Evolutionary conservation across 2,113 vertebrate species (phyloP).

Genomic region (Narcine bancroftii): DNA sequence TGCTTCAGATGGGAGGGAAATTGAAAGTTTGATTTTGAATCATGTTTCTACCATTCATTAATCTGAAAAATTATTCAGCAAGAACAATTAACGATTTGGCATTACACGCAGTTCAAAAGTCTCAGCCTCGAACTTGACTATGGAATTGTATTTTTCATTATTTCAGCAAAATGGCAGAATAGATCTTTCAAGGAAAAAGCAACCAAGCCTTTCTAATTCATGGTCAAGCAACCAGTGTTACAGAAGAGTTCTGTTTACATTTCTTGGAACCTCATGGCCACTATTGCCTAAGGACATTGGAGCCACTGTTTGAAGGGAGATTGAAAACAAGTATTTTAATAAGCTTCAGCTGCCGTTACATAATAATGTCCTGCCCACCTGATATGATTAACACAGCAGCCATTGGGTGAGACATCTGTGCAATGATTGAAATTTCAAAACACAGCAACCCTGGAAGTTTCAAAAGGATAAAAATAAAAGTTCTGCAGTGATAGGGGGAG

Average conservation of each 20-base stretch:
- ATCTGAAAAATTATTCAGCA: neutral
- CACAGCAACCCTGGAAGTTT: neutral
- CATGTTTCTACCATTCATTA: neutral
- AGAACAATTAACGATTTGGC: neutral
- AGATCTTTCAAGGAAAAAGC: neutral
- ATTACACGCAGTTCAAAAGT: neutral
- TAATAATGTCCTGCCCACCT: neutral
- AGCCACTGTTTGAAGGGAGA: neutral
- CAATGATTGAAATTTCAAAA: neutral
- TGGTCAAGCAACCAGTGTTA: neutral
- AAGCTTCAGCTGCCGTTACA: neutral
- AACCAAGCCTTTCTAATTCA: neutral
- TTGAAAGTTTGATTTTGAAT: neutral
- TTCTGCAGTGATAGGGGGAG: neutral
- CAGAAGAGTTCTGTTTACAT: neutral
- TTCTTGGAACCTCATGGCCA: neutral
- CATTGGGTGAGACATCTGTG: neutral
- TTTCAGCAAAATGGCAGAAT: neutral
- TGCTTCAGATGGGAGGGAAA: neutral
- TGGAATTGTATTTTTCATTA: neutral
- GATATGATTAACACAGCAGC: neutral
- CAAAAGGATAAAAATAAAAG: neutral
- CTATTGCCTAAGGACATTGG: neutral
- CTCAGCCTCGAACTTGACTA: neutral
- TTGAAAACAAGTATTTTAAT: neutral